These are phyloP conservation scores for Mythimna albipuncta DNA, from an alignment of 2,888 invertebrate species.

Conservation along the genomic window DNA sequence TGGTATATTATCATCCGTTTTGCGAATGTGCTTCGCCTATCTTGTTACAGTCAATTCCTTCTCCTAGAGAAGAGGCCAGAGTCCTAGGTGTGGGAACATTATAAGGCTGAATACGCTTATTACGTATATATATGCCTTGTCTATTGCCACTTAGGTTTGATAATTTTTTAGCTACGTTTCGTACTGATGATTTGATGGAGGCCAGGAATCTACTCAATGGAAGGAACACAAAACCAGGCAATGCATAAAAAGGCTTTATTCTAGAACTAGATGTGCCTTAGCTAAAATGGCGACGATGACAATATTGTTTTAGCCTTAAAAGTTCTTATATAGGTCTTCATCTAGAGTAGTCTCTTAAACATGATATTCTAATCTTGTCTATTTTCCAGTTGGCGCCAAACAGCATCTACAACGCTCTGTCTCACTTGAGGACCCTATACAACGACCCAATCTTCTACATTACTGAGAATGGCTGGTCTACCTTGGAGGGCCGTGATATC, in stretches of 20 bases:
- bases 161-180: not conserved
- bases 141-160: not conserved
- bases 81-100: too few relatives aligned
- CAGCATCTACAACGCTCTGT: slow-evolving; percentile 90
- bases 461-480: slow-evolving; percentile 91
- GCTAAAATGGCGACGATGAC: not conserved
- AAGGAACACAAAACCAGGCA: too few relatives aligned
- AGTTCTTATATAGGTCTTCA: too few relatives aligned
- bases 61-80: too few relatives aligned
- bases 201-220: too few relatives aligned
- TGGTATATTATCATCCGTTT: too few relatives aligned
- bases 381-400: slow-evolving; percentile 86
- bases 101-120: too few relatives aligned
- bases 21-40: too few relatives aligned
- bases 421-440: slow-evolving; percentile 85
- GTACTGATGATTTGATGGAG: not conserved
- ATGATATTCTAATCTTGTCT: not conserved
- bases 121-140: too few relatives aligned
- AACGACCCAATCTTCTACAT: slow-evolving; percentile 89
- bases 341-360: too few relatives aligned
- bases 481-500: slow-evolving; percentile 69
- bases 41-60: too few relatives aligned
- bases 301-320: not conserved
- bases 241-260: too few relatives aligned
- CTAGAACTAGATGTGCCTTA: not conserved